Percentiles rank a stretch among this genome's conserved stretches.
Conservation (phyloP, 2,888 invertebrate genomes). For the Trisateles emortualis region DNA sequence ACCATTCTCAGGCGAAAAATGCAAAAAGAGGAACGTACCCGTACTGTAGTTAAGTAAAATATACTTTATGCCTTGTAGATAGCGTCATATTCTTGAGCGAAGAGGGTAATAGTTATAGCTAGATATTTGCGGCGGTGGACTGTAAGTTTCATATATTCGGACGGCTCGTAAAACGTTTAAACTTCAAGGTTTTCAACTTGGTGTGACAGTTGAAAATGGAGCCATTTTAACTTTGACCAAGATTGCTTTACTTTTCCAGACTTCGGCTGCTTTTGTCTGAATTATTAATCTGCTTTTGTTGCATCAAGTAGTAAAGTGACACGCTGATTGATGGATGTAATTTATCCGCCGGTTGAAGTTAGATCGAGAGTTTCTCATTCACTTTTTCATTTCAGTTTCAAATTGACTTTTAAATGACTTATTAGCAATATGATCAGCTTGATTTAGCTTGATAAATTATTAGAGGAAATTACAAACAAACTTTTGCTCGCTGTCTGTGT, state of each 20-base stretch:
- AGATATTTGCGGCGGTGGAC: constrained; percentile 24
- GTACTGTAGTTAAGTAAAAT: neutral
- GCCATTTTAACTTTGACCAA: constrained; percentile 34
- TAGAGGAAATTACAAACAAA: too few species aligned
- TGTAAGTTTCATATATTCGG: constrained; percentile 30
- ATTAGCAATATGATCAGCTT: neutral
- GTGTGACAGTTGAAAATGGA: constrained; percentile 46
- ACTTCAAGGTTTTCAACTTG: constrained; percentile 44
- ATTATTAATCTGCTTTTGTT: neutral
- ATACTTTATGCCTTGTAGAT: constrained; percentile 10
- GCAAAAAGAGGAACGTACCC: constrained; percentile 7
- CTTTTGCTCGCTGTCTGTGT: too few species aligned
- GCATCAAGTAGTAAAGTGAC: neutral
- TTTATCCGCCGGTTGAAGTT: neutral
- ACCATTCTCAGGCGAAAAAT: constrained; percentile 35
- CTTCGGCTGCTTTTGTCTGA: neutral
- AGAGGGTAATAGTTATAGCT: constrained; percentile 14
- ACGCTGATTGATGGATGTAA: neutral
- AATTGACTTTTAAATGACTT: neutral
- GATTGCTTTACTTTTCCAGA: constrained; percentile 28
- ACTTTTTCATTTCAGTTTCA: neutral
- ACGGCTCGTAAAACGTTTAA: constrained; percentile 49
- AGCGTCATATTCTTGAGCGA: constrained; percentile 28
- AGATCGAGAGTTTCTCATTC: neutral
- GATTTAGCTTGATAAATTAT: too few species aligned